Conservation (phyloP, 2,888 invertebrate species). For the Malacosoma neustria region DNA sequence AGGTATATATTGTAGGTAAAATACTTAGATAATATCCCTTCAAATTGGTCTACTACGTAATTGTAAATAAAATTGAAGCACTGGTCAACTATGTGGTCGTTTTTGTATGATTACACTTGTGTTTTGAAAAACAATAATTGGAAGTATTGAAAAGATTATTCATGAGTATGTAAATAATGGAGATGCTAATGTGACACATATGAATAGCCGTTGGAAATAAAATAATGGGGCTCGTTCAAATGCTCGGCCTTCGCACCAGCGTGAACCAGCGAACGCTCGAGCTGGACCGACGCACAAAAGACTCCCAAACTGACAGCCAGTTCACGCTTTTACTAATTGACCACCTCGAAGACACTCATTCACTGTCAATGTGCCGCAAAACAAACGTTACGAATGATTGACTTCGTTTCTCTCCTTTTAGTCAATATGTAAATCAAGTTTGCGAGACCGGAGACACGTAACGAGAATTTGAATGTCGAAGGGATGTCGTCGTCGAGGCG, state of each 20-base stretch:
- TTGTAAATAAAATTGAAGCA: not conserved
- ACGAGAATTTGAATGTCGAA: constrained; percentile 30
- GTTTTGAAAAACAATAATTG: constrained; percentile 27
- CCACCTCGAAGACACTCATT: constrained; percentile 57
- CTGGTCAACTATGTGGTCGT: not conserved
- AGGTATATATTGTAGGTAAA: too few relatives aligned
- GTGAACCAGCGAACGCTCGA: constrained; percentile 28
- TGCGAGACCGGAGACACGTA: constrained; percentile 21
- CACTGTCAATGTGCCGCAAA: constrained; percentile 42
- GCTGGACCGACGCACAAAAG: constrained; percentile 29
- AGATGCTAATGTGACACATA: constrained; percentile 50
- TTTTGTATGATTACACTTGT: constrained; percentile 14
- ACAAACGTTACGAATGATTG: constrained; percentile 51
- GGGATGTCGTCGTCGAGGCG: constrained; percentile 13
- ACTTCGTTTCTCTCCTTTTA: constrained; percentile 39
- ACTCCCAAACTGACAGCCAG: constrained; percentile 59
- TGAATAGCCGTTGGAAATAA: constrained; percentile 36
- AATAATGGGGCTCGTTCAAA: constrained; percentile 46
- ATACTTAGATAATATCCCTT: too few relatives aligned
- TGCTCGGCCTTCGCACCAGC: constrained; percentile 56
- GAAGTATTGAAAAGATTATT: constrained; percentile 45
- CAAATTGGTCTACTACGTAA: too few relatives aligned
- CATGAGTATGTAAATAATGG: constrained; percentile 51
- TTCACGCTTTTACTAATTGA: constrained; percentile 68
- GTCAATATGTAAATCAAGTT: constrained; percentile 38